Evolutionary conservation across 2,113 vertebrate genomes (phyloP), one percentile per base, ranked within the genome.

Genomic region (Vicugna pacos): DNA sequence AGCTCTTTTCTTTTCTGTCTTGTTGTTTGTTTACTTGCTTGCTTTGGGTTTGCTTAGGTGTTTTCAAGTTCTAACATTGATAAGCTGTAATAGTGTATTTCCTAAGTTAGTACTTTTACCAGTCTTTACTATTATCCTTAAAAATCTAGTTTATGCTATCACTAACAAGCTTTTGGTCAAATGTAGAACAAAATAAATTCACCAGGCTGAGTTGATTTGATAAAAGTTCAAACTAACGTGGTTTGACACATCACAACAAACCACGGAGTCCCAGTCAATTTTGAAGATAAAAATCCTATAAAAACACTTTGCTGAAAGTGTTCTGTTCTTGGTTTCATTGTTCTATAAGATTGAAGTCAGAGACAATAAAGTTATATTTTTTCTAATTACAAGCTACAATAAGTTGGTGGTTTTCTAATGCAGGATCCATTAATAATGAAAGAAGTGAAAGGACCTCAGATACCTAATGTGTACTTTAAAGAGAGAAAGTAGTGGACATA

Each of bases 281-380:
- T 62, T 96, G n/a, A 96, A 96, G 52, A 82, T 50, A 83, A 96
- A 96, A 96, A 52, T 96, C 26, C 94, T 92, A 62, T 85, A 94
- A 94, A 96, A 93, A 32, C 46, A 92, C 83, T 94, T 96, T 94
- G 92, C 24, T 96, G 83, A 70, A 96, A 94, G 88, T 82, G n/a
- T 32, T 79, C 52, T 79, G 32, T 83, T 84, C 52, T 92, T 84
- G 2, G 42, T 80, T 93, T 84, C 38, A 26, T 91, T 93, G 30
- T 81, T 96, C 89, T 84, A 35, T 50, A 95, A 89, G 46, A 92
- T 11, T 76, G 52, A 95, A 64, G 17, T 94, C 70, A 85, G 90
- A 70, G 87, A 62, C 42, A 35, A 89, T 56, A 88, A 73, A 79
- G 13, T 64, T 91, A 69, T 89, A 19, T 52, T 92, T 91, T 90